These are phyloP conservation scores for Battus philenor DNA, from an alignment of 1,140 invertebrate genomes.

Conservation along the genomic window DNA sequence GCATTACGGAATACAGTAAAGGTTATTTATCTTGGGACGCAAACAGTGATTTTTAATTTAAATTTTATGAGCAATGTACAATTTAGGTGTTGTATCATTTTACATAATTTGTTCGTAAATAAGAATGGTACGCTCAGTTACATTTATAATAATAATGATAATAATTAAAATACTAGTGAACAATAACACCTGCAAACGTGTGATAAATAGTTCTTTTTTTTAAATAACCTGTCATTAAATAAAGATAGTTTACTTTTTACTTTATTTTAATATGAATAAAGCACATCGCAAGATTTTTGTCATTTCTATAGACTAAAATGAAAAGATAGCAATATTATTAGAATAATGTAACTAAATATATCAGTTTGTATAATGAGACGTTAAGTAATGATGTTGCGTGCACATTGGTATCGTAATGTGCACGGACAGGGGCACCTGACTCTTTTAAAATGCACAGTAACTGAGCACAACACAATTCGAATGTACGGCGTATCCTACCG, in stretches of 20 bases:
- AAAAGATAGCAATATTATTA: constrained; percentile 75
- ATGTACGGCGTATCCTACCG: constrained; percentile 50
- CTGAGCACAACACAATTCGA: constrained; percentile 64
- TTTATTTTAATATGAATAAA: constrained; percentile 32
- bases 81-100: no score
- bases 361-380: constrained; percentile 71
- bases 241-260: no score
- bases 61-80: no score
- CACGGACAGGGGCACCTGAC: constrained; percentile 55
- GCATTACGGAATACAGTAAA: no score
- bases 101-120: no score
- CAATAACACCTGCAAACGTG: constrained; percentile 71
- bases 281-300: constrained; percentile 50
- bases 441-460: constrained; percentile 66
- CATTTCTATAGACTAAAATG: constrained; percentile 72
- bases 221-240: no score
- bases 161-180: constrained; percentile 32
- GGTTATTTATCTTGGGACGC: no score
- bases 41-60: no score
- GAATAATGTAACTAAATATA: constrained; percentile 72
- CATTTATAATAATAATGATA: neutral
- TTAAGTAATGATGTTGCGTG: constrained; percentile 58
- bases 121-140: neutral
- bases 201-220: constrained; percentile 71
- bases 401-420: constrained; percentile 58